Evolutionary conservation across 2,113 vertebrate genomes (phyloP).

Genomic region (Trematomus loennbergii): DNA sequence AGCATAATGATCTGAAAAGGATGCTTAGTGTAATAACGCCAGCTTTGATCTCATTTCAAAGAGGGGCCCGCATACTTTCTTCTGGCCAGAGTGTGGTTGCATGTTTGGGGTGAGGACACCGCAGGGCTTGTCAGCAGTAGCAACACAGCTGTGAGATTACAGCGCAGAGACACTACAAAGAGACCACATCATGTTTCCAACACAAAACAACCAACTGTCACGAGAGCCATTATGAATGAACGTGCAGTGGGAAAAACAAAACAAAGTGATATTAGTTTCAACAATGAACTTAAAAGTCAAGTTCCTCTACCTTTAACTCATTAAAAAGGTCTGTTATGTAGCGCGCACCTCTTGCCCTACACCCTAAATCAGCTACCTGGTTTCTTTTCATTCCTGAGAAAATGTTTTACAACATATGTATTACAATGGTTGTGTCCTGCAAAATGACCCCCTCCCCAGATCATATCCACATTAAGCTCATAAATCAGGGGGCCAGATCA

Average conservation of each 20-base stretch:
- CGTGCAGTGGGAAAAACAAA: conserved; percentile 34
- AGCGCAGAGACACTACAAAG: conserved; percentile 67
- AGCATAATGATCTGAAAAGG: conserved; percentile 37
- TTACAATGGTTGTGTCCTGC: neutral
- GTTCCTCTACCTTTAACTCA: neutral
- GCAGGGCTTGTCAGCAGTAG: conserved; percentile 67
- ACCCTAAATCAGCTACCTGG: neutral
- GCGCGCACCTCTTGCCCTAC: neutral
- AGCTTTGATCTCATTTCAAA: conserved; percentile 75
- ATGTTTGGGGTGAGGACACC: conserved; percentile 71
- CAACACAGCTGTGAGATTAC: conserved; percentile 72
- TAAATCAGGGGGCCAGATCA: conserved; percentile 41
- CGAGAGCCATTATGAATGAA: conserved; percentile 8
- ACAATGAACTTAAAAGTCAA: neutral
- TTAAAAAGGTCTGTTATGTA: neutral
- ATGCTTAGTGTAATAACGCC: conserved; percentile 49
- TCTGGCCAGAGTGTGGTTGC: conserved; percentile 49
- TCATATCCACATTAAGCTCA: conserved; percentile 39
- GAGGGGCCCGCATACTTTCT: conserved; percentile 52
- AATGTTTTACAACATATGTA: conserved; percentile 3
- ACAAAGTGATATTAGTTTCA: conserved; percentile 27
- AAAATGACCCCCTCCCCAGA: conserved; percentile 7
- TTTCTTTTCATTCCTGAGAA: neutral
- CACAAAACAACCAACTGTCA: conserved; percentile 51
- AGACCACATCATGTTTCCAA: conserved; percentile 63